phyloP scores from a whole-genome alignment of 2,113 vertebrate genomes.

The Tinamus guttatus region DNA sequence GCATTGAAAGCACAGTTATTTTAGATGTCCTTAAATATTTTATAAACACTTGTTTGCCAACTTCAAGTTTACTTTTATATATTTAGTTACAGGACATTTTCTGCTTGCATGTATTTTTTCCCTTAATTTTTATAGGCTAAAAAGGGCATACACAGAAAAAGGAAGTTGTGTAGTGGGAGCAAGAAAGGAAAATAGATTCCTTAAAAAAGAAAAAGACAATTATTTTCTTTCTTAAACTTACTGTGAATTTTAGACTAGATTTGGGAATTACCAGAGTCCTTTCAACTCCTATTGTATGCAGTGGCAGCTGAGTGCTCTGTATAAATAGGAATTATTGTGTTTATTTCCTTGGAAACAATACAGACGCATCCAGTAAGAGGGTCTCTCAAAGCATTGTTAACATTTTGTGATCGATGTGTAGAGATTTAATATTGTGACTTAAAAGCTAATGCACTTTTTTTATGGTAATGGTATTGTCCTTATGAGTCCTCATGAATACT shows the following conservation, averaged over 20 bases:
- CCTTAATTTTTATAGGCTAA: background rate
- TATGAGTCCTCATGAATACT: background rate
- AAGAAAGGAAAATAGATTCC: background rate
- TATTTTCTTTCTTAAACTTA: background rate
- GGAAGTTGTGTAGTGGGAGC: rapidly evolving
- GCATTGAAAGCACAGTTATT: background rate
- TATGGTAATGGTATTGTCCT: background rate
- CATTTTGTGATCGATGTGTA: background rate
- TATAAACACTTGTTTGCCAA: background rate
- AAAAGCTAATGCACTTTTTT: background rate
- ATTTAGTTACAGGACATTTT: background rate
- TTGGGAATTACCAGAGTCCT: background rate
- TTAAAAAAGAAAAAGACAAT: no score
- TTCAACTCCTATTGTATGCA: background rate
- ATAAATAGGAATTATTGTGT: background rate
- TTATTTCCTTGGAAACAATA: background rate
- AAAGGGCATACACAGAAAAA: background rate
- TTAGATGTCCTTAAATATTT: background rate
- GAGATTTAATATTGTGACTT: background rate
- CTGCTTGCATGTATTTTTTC: background rate
- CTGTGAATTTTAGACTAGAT: background rate
- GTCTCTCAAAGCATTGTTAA: background rate
- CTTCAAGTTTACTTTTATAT: background rate
- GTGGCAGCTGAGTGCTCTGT: background rate
- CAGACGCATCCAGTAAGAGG: background rate